Evolutionary conservation across 2,113 vertebrate genomes (phyloP), one percentile per base, ranked within the genome.

Genomic region (Astur gentilis): DNA sequence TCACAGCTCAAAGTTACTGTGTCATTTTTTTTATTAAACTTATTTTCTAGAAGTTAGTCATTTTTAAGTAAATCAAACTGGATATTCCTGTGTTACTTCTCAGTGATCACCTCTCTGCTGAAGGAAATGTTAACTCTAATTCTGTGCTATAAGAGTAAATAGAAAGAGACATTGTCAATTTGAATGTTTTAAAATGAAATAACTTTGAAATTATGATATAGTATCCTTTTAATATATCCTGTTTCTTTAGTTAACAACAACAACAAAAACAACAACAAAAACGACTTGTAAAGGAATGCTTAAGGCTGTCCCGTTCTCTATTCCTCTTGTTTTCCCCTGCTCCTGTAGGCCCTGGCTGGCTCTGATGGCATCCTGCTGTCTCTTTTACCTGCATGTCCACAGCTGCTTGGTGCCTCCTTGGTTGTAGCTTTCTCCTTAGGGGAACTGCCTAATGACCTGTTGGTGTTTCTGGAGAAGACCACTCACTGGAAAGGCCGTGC

Each of bases 61-160:
- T 89, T 93, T 95, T 91, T 34, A 85, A 54, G 49, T 96, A 96
- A 89, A 91, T 95, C 86, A 87, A 61, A 83, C 25, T 85, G 36
- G 17, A 16, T 96, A 45, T 93, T 94, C 73, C 34, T 72, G 34
- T 71, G 18, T 82, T 95, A 44, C 57, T 89, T 76, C 69, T 95
- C 61, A 22, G 86, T 85, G 69, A 65, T 92, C 70, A 29, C 92
- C 38, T 65, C 54, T 60, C 73, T 76, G 57, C 61, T 82, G 88
- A 95, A 85, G 69, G 60, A 92, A 83, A 95, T 5, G 49, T 85
- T 88, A 83, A 22, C 62, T 82, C 26, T 89, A 17, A 69, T 96
- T 55, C 82, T 71, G 38, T 66, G 21, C 62, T 87, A 0, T 32
- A 89, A 72, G 36, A 67, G 20, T 44, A 64, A 72, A 91, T 52